Conservation (phyloP, 1,140 invertebrate genomes). For the Glomeris maerens region DNA sequence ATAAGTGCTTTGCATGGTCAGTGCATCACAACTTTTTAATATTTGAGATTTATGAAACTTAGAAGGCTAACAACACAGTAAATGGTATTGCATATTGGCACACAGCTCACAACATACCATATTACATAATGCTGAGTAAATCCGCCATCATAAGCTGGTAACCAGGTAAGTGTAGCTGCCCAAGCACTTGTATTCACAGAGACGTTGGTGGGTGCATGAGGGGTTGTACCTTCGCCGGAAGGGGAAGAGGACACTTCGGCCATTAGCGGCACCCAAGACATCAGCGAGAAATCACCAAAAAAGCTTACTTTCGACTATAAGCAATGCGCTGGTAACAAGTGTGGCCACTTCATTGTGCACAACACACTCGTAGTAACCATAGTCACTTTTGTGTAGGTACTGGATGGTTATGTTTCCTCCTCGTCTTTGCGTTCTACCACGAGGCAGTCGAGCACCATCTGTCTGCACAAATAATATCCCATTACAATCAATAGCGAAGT, state of each 20-base stretch:
- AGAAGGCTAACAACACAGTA: too few relatives aligned
- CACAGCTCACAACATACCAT: too few relatives aligned
- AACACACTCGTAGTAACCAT: conserved; percentile 88
- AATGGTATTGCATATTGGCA: too few relatives aligned
- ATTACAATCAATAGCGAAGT: too few relatives aligned
- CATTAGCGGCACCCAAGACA: background rate
- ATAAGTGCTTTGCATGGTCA: background rate
- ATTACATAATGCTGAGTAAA: conserved; percentile 89
- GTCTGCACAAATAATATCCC: conserved; percentile 44
- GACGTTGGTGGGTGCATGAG: conserved; percentile 89
- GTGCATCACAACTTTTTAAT: too few relatives aligned
- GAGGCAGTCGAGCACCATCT: conserved; percentile 63
- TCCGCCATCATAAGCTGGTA: conserved; percentile 87
- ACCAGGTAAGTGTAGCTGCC: conserved; percentile 74
- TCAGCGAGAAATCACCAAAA: conserved; percentile 5
- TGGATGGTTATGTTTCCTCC: conserved; percentile 86
- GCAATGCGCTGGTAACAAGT: conserved; percentile 69
- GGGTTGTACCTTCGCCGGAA: conserved; percentile 57
- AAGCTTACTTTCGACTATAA: conserved; percentile 62
- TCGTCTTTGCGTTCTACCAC: conserved; percentile 54
- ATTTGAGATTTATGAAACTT: conserved; percentile 4
- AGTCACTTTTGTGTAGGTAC: conserved; percentile 68
- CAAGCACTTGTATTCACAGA: conserved; percentile 70
- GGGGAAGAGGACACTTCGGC: background rate
- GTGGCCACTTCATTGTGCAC: conserved; percentile 88